Base-by-base conservation (phyloP, 2,113 vertebrate genomes). In the Psephotus haematonotus region DNA sequence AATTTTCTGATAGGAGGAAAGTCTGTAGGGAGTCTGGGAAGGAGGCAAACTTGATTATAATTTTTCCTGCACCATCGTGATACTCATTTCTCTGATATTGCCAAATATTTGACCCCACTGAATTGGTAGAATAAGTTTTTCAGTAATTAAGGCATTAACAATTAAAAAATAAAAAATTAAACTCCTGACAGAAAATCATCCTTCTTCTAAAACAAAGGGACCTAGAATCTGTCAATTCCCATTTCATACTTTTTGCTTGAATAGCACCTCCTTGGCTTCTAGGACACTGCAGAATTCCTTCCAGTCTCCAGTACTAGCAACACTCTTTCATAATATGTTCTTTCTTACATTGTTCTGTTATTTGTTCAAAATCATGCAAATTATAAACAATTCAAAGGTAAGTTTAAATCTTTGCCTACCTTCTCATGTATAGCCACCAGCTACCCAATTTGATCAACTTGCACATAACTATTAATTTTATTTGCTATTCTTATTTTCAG, bases 21-120 rank as follows among this genome's bases (percentile, higher is more conserved):
- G 24, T 8, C 49, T 37, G 8, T 4, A 82, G 6, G 8, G 52
- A 82, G 8, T 35, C 43, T 87, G 52, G 6, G 10, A 52, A 35
- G 7, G 10, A 79, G 7, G 4, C 24, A 77, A 25, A 57, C 2
- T 17, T 4, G 1, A 25, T 10, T 0, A 1, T 44, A 62, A 8
- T 22, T 77, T 70, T 85, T 83, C 80, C 49, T 50, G 17, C 57
- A 24, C 6, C 76, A 10, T 53, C 1, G 0, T 70, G 17, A 67
- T 53, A 37, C 7, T 59, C 2, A 31, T 72, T 88, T 88, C n/a
- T 88, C 53, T 77, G 10, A n/a, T 10, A 27, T 9, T 78, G 59
- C 28, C 8, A 43, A 15, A 27, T 55, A 60, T 83, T 81, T 89
- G 53, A 87, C 20, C 10, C 13, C 17, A 29, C 20, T 70, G 59